phyloP scores from a whole-genome alignment of 2,797 vertebrate species.

The Moxostoma hubbsi region DNA sequence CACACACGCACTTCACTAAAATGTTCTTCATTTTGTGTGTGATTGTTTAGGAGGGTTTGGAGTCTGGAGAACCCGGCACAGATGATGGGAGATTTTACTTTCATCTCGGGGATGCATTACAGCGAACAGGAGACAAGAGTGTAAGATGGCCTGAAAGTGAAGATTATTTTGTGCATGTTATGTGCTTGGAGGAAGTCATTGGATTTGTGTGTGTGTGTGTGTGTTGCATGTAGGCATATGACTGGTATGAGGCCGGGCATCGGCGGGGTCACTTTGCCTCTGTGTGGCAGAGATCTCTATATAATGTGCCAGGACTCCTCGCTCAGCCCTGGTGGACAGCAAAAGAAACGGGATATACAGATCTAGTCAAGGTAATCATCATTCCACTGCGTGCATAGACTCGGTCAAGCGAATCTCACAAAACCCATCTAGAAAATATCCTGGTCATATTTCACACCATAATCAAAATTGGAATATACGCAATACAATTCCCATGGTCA shows the following conservation, averaged over 20 bases:
- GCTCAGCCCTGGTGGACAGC: constrained; percentile 96
- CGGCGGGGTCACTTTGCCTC: constrained; percentile 92
- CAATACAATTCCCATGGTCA: no score
- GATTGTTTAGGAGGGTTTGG: constrained; percentile 85
- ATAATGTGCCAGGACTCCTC: constrained; percentile 91
- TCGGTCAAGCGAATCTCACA: not conserved
- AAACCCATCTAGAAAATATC: no score
- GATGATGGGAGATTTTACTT: constrained; percentile 96
- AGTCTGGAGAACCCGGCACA: constrained; percentile 90
- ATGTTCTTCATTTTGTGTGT: not conserved
- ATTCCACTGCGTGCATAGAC: not conserved
- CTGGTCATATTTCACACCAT: no score
- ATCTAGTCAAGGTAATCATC: constrained; percentile 85
- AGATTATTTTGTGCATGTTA: not conserved
- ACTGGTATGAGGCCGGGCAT: constrained; percentile 92
- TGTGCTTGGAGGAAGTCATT: not conserved
- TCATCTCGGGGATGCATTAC: constrained; percentile 95
- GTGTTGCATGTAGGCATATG: constrained; percentile 79
- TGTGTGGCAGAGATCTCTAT: constrained; percentile 95
- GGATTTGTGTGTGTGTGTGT: not conserved
- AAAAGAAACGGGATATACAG: constrained; percentile 86
- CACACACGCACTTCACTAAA: not conserved
- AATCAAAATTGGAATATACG: no score
- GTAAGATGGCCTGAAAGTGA: constrained; percentile 67
- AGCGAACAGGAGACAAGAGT: constrained; percentile 86